Conservation (phyloP, 2,113 vertebrate genomes). For the Eulacestoma nigropectus region DNA sequence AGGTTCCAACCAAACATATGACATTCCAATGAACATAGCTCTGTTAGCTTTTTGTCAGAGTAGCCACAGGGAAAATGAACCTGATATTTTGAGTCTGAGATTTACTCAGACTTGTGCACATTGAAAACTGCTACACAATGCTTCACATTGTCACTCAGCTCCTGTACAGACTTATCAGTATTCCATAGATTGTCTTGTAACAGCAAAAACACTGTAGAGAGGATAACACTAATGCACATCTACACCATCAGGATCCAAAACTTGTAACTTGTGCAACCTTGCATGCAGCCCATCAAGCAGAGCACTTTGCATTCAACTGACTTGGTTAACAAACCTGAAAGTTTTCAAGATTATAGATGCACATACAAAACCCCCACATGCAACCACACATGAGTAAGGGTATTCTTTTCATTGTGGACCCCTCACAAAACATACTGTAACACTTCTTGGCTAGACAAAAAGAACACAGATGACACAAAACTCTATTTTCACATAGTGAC, state of each 20-base stretch:
- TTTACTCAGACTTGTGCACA: background rate
- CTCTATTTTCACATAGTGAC: background rate
- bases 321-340: background rate
- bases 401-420: background rate
- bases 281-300: background rate
- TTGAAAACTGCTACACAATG: background rate
- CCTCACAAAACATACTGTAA: background rate
- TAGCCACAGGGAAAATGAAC: background rate
- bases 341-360: background rate
- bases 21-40: background rate
- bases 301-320: background rate
- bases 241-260: background rate
- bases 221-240: background rate
- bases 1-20: background rate
- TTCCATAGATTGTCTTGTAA: background rate
- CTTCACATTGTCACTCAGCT: background rate
- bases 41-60: background rate
- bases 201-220: background rate
- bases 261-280: background rate
- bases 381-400: background rate
- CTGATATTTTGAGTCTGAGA: background rate
- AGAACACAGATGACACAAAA: background rate
- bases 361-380: background rate
- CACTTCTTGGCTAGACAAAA: background rate
- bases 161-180: background rate